Conservation (phyloP, 2,888 invertebrate species). For the Acanthopleura granulata region DNA sequence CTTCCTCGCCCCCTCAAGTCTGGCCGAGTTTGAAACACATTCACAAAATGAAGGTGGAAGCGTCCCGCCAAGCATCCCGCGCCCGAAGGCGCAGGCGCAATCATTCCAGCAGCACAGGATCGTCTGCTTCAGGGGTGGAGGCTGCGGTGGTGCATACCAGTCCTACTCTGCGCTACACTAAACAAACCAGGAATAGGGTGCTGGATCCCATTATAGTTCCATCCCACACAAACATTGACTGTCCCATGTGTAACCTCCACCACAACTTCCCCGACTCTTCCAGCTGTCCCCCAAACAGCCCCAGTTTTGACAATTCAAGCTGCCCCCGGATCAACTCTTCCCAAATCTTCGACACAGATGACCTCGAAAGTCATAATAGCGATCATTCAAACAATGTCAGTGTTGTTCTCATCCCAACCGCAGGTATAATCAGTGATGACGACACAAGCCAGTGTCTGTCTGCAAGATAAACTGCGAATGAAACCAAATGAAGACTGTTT, state of each 20-base stretch:
- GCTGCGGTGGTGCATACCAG: constrained; percentile 23
- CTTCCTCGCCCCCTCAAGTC: constrained; percentile 24
- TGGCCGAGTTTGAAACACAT: constrained; percentile 35
- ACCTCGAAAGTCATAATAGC: too few species aligned
- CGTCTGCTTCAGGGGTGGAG: constrained; percentile 27
- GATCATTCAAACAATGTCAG: too few species aligned
- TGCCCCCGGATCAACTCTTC: too few species aligned
- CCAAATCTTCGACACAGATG: too few species aligned
- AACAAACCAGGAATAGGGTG: constrained; percentile 27
- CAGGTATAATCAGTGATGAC: too few species aligned
- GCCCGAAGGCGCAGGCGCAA: constrained; percentile 8
- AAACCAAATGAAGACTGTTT: too few species aligned
- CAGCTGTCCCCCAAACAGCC: constrained; percentile 38
- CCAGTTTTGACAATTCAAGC: constrained; percentile 21
- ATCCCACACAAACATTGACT: constrained; percentile 38
- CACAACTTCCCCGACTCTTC: constrained; percentile 28
- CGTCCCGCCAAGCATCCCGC: neutral
- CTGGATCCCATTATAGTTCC: constrained; percentile 38
- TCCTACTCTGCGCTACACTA: constrained; percentile 36
- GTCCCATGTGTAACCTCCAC: constrained; percentile 40
- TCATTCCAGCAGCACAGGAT: constrained; percentile 23
- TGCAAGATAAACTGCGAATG: too few species aligned
- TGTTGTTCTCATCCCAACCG: too few species aligned
- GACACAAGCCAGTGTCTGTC: too few species aligned
- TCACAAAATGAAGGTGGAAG: constrained; percentile 23